Evolutionary conservation across 2,113 vertebrate genomes (phyloP), one percentile per base, ranked within the genome.

Genomic region (Todiramphus chloris): DNA sequence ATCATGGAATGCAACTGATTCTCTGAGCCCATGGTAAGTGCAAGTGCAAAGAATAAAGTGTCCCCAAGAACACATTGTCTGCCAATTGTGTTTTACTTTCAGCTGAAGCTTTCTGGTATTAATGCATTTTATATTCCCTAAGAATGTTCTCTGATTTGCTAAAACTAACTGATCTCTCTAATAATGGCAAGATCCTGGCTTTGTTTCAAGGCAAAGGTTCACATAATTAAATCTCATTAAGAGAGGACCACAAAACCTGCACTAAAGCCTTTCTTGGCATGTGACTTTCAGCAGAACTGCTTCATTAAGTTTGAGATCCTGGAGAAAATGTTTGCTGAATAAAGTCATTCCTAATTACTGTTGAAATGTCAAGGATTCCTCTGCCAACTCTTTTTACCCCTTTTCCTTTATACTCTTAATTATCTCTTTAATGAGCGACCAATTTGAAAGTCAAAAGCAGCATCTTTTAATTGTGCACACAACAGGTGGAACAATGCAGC

Each of bases 291-390:
- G 43, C 44, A 91, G 80, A 94, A 94, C 87, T 86, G 92, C 94
- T 95, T 97, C 96, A 90, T 97, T 97, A 95, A 94, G 37, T 83
- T 43, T 53, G 67, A 87, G 83, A 87, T 93, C 43, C 50, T 87
- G 77, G 44, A 85, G 94, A 97, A 97, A 91, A 91, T 89, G 67
- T 97, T 95, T 97, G 92, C 92, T 93, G 94, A 96, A 94, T 64
- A 70, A 94, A 91, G 82, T 74, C 15, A 15, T 93, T 94, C 23
- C 15, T 97, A 94, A 97, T 96, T 96, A 96, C 95, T 73, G 62
- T 83, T 94, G 75, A 96, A 96, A 88, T 89, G 95, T 90, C 95
- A 84, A 53, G 48, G 74, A 92, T 87, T 80, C 63, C 19, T 87
- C 85, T 80, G 79, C 85, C 83, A 77, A 69, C 51, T 58, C 30